These are phyloP conservation scores for Ploceus nigricollis DNA, from an alignment of 2,113 vertebrate genomes.

Conservation along the genomic window DNA sequence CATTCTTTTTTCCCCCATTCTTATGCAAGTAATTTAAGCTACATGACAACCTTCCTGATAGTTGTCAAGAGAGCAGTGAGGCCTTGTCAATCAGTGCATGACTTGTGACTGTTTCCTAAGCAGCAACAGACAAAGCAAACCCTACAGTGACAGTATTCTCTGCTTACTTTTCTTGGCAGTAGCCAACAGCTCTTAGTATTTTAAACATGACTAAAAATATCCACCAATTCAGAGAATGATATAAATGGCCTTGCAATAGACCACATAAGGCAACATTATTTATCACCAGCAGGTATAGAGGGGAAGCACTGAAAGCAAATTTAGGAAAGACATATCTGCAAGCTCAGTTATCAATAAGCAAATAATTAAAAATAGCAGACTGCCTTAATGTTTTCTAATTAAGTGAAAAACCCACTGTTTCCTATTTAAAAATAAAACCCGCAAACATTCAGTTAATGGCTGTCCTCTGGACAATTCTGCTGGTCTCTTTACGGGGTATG, in stretches of 20 bases:
- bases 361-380: constrained; percentile 6
- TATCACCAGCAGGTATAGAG: not conserved
- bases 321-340: not conserved
- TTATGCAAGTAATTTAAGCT: not conserved
- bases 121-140: constrained; percentile 26
- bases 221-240: constrained; percentile 15
- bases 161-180: constrained; percentile 26
- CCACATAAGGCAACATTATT: not conserved
- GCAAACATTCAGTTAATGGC: constrained; percentile 38
- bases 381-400: constrained; percentile 18
- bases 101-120: constrained; percentile 21
- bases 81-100: constrained; percentile 2
- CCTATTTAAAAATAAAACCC: constrained; percentile 51
- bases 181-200: constrained; percentile 31
- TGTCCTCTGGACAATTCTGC: constrained; percentile 48
- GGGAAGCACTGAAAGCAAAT: not conserved
- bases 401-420: constrained; percentile 7
- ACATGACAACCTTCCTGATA: not conserved
- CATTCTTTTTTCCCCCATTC: not conserved
- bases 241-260: constrained; percentile 24
- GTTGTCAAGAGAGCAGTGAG: not conserved
- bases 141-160: not conserved
- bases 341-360: not conserved
- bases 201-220: constrained; percentile 42
- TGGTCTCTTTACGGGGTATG: constrained; percentile 13